Evolutionary conservation across 2,113 vertebrate genomes (phyloP).

Genomic region (Colius striatus): DNA sequence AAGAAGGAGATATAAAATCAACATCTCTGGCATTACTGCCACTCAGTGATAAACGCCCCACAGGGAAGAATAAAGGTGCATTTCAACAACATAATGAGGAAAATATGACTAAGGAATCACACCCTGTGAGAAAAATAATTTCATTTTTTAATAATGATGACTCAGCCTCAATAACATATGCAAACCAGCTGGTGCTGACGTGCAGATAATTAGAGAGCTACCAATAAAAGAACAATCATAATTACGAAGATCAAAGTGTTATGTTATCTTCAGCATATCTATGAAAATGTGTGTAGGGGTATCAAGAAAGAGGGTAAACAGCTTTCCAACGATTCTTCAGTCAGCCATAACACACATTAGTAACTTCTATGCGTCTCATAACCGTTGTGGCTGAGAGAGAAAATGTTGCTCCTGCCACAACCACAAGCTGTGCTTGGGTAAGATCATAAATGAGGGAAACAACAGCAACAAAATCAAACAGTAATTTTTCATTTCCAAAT

Average conservation of each 20-base stretch:
- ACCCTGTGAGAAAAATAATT: conserved; percentile 64
- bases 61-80: conserved; percentile 35
- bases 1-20: conserved; percentile 33
- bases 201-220: conserved; percentile 24
- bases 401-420: neutral
- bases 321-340: neutral
- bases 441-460: neutral
- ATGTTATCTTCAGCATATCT: neutral
- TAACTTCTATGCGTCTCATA: neutral
- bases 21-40: conserved; percentile 36
- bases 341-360: neutral
- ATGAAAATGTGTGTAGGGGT: neutral
- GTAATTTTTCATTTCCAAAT: neutral
- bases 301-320: neutral
- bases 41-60: conserved; percentile 47
- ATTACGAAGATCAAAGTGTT: conserved; percentile 35
- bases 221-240: conserved; percentile 43
- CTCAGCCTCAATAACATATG: conserved; percentile 20
- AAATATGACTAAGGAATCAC: conserved; percentile 70
- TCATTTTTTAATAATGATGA: conserved; percentile 57
- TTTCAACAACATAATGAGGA: conserved; percentile 58
- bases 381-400: neutral
- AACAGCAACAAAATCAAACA: rapidly evolving
- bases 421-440: neutral
- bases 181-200: conserved; percentile 41